These are phyloP conservation scores for Neuroscelio doddi DNA, from an alignment of 2,888 invertebrate species.

Conservation along the genomic window DNA sequence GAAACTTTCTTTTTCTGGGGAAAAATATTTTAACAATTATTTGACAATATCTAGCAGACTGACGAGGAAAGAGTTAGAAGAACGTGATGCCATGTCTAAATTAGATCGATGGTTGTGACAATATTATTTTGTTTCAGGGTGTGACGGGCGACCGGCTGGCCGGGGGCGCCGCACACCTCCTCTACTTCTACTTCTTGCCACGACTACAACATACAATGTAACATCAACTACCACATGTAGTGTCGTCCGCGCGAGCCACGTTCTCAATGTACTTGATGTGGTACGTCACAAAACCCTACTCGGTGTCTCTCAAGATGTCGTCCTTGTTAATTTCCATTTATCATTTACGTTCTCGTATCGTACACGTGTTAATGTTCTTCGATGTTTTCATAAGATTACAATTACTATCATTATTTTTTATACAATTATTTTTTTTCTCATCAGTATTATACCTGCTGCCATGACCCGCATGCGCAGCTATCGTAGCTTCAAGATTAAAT, in stretches of 20 bases:
- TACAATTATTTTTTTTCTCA: constrained; percentile 1
- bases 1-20: no score
- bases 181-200: constrained; percentile 70
- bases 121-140: constrained; percentile 71
- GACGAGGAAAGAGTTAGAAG: constrained; percentile 32
- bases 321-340: constrained; percentile 56
- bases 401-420: constrained; percentile 6
- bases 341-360: constrained; percentile 57
- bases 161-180: constrained; percentile 72
- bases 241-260: constrained; percentile 68
- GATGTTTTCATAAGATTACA: constrained; percentile 45
- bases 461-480: constrained; percentile 45
- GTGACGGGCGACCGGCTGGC: constrained; percentile 72
- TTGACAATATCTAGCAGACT: no score
- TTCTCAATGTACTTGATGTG: constrained; percentile 70
- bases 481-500: constrained; percentile 38
- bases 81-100: constrained; percentile 39
- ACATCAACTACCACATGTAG: constrained; percentile 56
- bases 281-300: constrained; percentile 70
- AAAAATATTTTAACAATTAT: background rate
- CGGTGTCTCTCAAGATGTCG: constrained; percentile 66
- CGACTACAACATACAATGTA: constrained; percentile 71
- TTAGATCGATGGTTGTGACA: constrained; percentile 64
- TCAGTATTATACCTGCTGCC: constrained; percentile 36
- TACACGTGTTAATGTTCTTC: constrained; percentile 57